A percentile compares a stretch with the other conserved stretches of the same genome.
phyloP scores from a whole-genome alignment of 2,888 invertebrate species.

The Cosmia pyralina region DNA sequence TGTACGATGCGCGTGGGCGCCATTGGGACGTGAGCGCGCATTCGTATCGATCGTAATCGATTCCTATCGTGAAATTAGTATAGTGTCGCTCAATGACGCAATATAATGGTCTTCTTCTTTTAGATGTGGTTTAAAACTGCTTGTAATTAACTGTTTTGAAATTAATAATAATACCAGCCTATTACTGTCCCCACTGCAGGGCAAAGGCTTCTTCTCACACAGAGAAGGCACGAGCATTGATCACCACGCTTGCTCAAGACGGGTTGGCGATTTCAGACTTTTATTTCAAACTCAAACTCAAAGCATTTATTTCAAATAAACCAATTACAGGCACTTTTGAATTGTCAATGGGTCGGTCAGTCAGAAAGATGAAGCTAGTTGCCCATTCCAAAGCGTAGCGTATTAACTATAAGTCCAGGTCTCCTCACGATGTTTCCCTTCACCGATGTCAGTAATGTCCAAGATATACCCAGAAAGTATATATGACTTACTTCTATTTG shows the following conservation, averaged over 20 bases:
- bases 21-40: constrained; percentile 86
- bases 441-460: neutral
- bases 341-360: no score
- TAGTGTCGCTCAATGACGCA: constrained; percentile 74
- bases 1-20: constrained; percentile 87
- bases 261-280: no score
- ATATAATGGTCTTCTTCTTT: constrained; percentile 67
- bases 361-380: no score
- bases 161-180: neutral
- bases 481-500: no score
- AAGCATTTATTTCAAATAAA: no score
- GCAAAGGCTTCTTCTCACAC: no score
- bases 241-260: no score
- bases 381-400: no score
- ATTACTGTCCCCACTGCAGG: neutral
- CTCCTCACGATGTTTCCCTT: neutral
- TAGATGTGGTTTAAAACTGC: constrained; percentile 28
- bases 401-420: neutral
- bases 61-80: constrained; percentile 84
- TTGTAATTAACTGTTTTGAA: constrained; percentile 35
- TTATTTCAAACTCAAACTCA: no score
- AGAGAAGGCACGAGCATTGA: neutral
- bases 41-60: constrained; percentile 85
- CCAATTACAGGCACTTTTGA: no score
- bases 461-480: no score